A percentile compares a stretch with the other conserved stretches of the same genome.
phyloP scores from a whole-genome alignment of 2,888 invertebrate species.

The Ormyrus nitidulus region DNA sequence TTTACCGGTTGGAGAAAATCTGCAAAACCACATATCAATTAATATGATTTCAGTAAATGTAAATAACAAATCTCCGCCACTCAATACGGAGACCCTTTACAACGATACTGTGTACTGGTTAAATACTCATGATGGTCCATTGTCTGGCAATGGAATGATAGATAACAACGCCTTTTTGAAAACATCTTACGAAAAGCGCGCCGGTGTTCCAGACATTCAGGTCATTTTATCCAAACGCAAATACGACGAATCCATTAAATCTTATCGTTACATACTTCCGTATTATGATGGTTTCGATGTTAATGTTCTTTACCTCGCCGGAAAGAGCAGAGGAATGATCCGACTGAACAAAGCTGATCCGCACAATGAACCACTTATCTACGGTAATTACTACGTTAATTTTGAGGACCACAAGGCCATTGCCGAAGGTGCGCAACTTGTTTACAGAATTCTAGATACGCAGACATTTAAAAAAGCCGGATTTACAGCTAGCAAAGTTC shows the following conservation, averaged over 20 bases:
- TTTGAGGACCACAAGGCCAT: not conserved
- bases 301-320: not conserved
- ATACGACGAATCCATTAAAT: not conserved
- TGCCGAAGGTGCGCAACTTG: not conserved
- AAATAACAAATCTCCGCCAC: not conserved
- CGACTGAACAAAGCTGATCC: constrained; percentile 22
- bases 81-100: not conserved
- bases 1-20: constrained; percentile 23
- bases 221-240: not conserved
- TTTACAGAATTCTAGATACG: not conserved
- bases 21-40: constrained; percentile 17
- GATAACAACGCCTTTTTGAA: not conserved
- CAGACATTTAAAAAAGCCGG: constrained; percentile 73
- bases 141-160: not conserved
- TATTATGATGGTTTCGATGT: constrained; percentile 10
- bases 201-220: constrained; percentile 8
- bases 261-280: not conserved
- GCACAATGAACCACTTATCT: not conserved
- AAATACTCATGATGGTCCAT: not conserved
- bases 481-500: constrained; percentile 76
- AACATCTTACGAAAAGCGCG: not conserved
- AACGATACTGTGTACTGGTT: constrained; percentile 5
- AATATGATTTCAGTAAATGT: not conserved
- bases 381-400: not conserved
- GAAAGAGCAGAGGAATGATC: not conserved